Percentiles rank a stretch among this genome's conserved stretches.
Conservation (phyloP, 1,140 invertebrate genomes). For the Psilanteris sp. region DNA sequence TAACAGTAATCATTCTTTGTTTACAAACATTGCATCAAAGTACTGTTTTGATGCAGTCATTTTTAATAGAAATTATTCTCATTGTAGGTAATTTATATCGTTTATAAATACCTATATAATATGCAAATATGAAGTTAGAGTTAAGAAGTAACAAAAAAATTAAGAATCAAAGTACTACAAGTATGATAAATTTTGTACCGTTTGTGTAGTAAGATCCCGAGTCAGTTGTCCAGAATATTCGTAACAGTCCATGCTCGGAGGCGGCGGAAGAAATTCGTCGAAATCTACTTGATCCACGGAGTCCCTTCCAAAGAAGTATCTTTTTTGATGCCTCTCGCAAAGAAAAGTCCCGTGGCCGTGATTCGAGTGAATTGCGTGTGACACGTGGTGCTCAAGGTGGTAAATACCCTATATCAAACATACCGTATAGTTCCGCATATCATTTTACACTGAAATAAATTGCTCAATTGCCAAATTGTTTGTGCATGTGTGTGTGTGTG, state of each 20-base stretch:
- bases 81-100: too few relatives aligned
- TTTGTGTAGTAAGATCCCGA: slow-evolving; percentile 79
- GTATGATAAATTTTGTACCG: slow-evolving; percentile 69
- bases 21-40: too few relatives aligned
- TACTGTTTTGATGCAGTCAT: too few relatives aligned
- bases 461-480: too few relatives aligned
- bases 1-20: too few relatives aligned
- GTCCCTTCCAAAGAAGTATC: slow-evolving; percentile 75
- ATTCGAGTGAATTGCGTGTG: slow-evolving; percentile 66
- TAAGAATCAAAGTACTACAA: too few relatives aligned
- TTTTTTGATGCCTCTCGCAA: slow-evolving; percentile 77
- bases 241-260: slow-evolving; percentile 72
- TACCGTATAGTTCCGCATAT: neutral
- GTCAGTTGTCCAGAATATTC: slow-evolving; percentile 76
- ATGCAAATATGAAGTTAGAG: too few relatives aligned
- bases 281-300: slow-evolving; percentile 73
- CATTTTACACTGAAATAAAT: too few relatives aligned
- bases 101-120: too few relatives aligned
- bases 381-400: slow-evolving; percentile 72
- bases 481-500: too few relatives aligned
- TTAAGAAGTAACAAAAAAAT: too few relatives aligned
- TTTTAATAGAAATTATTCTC: too few relatives aligned
- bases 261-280: slow-evolving; percentile 74
- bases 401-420: slow-evolving; percentile 66
- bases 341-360: slow-evolving; percentile 71